These are phyloP conservation scores for Portunus trituberculatus DNA, from an alignment of 1,140 invertebrate genomes.

Conservation along the genomic window DNA sequence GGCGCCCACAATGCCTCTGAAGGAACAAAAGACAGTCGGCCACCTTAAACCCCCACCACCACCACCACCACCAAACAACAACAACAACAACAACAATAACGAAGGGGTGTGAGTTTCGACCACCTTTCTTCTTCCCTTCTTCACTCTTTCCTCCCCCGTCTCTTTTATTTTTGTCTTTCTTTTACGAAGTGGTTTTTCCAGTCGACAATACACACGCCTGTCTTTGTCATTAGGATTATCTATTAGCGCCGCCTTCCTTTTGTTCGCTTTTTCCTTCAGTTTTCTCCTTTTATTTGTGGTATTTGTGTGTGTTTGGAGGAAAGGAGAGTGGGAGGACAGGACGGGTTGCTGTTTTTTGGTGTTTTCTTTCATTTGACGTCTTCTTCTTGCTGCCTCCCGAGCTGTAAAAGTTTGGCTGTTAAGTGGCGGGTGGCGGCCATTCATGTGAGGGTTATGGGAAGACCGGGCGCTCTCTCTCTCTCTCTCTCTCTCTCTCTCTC, in stretches of 20 bases:
- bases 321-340: too few species aligned
- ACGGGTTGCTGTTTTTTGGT: neutral
- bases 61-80: too few species aligned
- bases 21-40: constrained; percentile 9
- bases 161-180: neutral
- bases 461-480: neutral
- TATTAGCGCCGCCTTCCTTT: neutral
- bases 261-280: neutral
- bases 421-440: neutral
- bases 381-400: neutral
- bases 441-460: neutral
- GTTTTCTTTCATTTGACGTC: neutral
- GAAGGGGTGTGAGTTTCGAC: neutral
- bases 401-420: constrained; percentile 2
- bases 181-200: too few species aligned
- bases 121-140: neutral
- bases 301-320: neutral
- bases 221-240: too few species aligned
- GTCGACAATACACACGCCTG: too few species aligned
- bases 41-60: neutral
- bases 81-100: neutral
- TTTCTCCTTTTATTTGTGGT: neutral
- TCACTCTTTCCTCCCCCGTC: neutral
- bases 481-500: neutral
- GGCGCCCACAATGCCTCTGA: neutral